Base-by-base conservation (phyloP, 2,888 invertebrate species). In the Oxyscelio sp. region DNA sequence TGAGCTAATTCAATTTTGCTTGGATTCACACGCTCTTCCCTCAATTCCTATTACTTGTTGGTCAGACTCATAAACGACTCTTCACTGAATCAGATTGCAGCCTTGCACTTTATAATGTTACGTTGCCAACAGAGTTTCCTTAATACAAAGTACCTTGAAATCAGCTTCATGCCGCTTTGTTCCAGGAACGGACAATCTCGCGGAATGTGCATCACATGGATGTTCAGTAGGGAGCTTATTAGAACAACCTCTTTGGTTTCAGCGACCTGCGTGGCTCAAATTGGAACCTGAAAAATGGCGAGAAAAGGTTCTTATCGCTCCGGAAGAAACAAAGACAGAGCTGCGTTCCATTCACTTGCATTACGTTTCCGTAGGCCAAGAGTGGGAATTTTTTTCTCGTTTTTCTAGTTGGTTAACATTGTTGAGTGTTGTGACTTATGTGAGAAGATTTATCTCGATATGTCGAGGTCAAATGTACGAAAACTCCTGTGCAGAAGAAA, bases 131-230 rank as follows among this genome's bases (percentile, higher is more conserved):
- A 38, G 87, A 13, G 81, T 83, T 1, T 38, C 83, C 0, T 48
- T 65, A 0, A 73, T 85, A 0, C 82, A 83, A n/a, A 48, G 40
- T 1, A 21, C 50, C 0, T 22, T 59, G 5, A 79, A 66, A 5
- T 17, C 70, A 1, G 68, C 50, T 0, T 11, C n/a, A 5, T 87
- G 83, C 83, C 22, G 43, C 11, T 77, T 89, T 43, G 86, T 90
- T 0, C 54, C 83, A 1, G 79, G 85, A 4, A 27, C 74, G 6
- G 56, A 87, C 2, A 89, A 89, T 21, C 88, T 87, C 2, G 87
- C 87, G 22, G 89, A 88, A 15, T 84, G 83, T 31, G 88, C 88
- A 2, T 89, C 89, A 4, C 74, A 89, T 8, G 89, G 89, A 2
- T 1, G 87, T 1, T 27, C 75, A 1, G 77, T 83, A 0, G 8